Conservation (phyloP, 2,888 invertebrate species). For the Spisula subtruncata region DNA sequence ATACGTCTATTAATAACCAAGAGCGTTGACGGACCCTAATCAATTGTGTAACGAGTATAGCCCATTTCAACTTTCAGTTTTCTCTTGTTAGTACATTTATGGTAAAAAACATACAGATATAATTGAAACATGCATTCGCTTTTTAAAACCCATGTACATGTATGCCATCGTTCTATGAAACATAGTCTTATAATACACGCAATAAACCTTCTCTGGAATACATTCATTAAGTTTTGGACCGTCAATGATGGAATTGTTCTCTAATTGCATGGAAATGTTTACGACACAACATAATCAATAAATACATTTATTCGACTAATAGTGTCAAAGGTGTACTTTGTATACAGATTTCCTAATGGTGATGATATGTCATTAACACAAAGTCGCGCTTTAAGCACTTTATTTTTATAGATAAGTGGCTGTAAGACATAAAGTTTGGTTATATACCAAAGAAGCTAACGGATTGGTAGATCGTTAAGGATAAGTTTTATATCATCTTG, state of each 20-base stretch:
- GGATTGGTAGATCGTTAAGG: neutral
- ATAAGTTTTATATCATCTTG: neutral
- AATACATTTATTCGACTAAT: neutral
- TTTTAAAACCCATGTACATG: neutral
- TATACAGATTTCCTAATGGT: neutral
- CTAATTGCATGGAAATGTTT: neutral
- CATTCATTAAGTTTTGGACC: neutral
- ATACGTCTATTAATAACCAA: too few species aligned
- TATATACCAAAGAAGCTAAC: neutral
- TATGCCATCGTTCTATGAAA: neutral
- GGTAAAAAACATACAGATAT: too few species aligned
- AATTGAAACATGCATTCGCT: neutral
- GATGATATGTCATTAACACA: neutral
- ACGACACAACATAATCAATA: neutral
- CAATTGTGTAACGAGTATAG: too few species aligned
- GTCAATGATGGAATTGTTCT: neutral
- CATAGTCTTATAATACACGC: too few species aligned
- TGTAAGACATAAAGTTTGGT: neutral
- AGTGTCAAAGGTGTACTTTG: neutral
- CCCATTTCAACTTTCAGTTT: too few species aligned
- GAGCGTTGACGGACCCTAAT: too few species aligned
- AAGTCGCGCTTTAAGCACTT: neutral
- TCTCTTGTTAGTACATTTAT: too few species aligned
- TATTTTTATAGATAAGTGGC: neutral
- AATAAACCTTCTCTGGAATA: neutral